Base-by-base conservation (phyloP, 2,797 vertebrate species). In the Danio kyathit region DNA sequence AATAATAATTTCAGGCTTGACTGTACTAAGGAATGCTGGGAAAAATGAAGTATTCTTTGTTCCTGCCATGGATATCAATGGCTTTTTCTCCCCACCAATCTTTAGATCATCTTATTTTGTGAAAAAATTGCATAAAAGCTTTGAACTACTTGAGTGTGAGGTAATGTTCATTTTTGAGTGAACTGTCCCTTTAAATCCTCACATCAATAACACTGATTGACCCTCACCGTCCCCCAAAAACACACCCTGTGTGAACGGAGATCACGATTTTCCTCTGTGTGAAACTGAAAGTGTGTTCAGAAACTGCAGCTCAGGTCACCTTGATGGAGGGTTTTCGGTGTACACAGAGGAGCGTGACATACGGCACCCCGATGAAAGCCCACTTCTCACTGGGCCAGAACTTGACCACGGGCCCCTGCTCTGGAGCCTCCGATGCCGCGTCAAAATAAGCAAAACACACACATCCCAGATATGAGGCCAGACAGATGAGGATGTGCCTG, bases 301-400 rank as follows among this genome's bases (percentile, higher is more conserved):
- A 73, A 4, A 59, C 38, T 6, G 72, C 59, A 60, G 70, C n/a
- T 95, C 95, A 99, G 4, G 97, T 98, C 86, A 96, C 94, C 92
- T 99, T 99, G 88, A 99, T 88, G 0, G 95, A 86, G 0, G 95
- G 92, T 75, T 98, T 98, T 89, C 94, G 97, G 76, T 93, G 93
- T 67, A 95, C 96, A 0, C 95, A 99, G 79, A 99, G 96, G 3
- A 99, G 94, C 48, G 93, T 96, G 87, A 99, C 94, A 0, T 99
- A 99, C 10, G 97, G 98, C 63, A 99, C 94, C 0, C 98, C 97
- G 0, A 99, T 99, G 89, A 99, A 99, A 7, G 98, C 98, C 98
- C 98, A 99, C 63, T 94, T 97, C 91, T 99, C 98, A 14, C 95
- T 99, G 74, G 97, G 97, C 97, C 98, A 99, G 94, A 99, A 99